Evolutionary conservation across 2,797 vertebrate species (phyloP).

Genomic region (Spondyliosoma cantharus): DNA sequence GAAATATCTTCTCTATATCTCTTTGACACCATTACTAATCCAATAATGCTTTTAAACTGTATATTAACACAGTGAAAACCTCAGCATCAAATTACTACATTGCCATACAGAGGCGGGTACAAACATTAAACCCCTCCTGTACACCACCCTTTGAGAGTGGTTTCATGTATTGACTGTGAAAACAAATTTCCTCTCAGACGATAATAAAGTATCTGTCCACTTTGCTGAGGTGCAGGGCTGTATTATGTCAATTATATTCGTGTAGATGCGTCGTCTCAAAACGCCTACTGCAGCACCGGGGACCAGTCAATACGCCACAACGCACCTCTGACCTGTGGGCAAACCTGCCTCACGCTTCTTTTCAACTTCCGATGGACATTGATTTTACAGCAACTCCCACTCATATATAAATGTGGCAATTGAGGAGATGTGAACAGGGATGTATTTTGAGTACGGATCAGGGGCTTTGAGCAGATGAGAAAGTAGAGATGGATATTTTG

Average conservation of each 20-base stretch:
- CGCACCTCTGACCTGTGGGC: constrained; percentile 75
- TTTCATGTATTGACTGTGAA: constrained; percentile 66
- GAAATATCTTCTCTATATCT: background rate
- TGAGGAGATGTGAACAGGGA: constrained; percentile 34
- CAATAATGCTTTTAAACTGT: constrained; percentile 7
- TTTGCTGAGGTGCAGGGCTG: constrained; percentile 61
- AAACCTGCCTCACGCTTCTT: constrained; percentile 66
- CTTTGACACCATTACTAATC: background rate
- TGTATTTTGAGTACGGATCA: constrained; percentile 34
- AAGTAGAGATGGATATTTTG: constrained; percentile 18
- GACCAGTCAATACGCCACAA: constrained; percentile 75
- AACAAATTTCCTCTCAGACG: constrained; percentile 72
- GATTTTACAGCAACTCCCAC: constrained; percentile 68
- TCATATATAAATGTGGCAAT: constrained; percentile 64
- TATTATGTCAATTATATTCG: constrained; percentile 74
- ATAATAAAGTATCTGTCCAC: constrained; percentile 77
- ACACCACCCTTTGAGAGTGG: constrained; percentile 42
- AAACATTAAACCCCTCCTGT: constrained; percentile 31
- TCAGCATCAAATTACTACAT: background rate
- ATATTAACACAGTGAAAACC: background rate
- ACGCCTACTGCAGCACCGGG: constrained; percentile 48
- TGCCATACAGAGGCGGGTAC: background rate
- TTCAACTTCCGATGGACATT: constrained; percentile 75
- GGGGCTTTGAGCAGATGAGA: constrained; percentile 24
- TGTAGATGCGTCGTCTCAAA: constrained; percentile 73